Base-by-base conservation (phyloP, 1,140 invertebrate species). In the Sycophila sp. region DNA sequence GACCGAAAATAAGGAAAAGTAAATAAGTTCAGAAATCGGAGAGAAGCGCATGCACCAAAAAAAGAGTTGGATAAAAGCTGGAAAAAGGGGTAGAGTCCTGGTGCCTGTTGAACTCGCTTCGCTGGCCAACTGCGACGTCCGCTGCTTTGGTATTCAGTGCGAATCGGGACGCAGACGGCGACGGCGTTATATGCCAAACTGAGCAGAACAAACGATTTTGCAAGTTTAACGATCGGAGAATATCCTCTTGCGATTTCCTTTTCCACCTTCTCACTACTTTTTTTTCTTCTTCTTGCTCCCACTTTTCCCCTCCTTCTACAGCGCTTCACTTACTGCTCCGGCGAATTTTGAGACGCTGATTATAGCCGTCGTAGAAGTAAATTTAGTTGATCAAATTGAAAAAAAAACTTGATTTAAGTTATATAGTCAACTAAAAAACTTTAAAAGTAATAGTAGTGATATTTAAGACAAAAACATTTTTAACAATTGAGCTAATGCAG, bases 31-130 rank as follows among this genome's bases (percentile, higher is more conserved):
- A n/a, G n/a, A n/a, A n/a, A n/a, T n/a, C n/a, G n/a, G n/a, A n/a
- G n/a, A n/a, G n/a, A n/a, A n/a, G n/a, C n/a, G n/a, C n/a, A n/a
- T n/a, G n/a, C n/a, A n/a, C n/a, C n/a, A n/a, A n/a, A n/a, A n/a
- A n/a, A n/a, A n/a, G n/a, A n/a, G 42, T 15, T 26, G 34, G 47
- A 49, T 45, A 47, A 32, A 42, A 49, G n/a, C n/a, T 65, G 45
- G 60, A 63, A 72, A 72, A 71, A 65, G 67, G 64, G 65, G 65
- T 42, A 72, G 62, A 55, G 40, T 32, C 40, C 56, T 68, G 72
- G 71, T 75, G 74, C 73, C 75, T 76, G 74, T 78, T 80, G 76
- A 80, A 78, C 73, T 60, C 42, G 1, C 3, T 4, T 66, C 32
- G 71, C 59, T 72, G 72, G 56, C 64, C 64, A 42, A 63, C 59